Conservation (phyloP, 2,888 invertebrate genomes). For the Tachystola acroxantha region DNA sequence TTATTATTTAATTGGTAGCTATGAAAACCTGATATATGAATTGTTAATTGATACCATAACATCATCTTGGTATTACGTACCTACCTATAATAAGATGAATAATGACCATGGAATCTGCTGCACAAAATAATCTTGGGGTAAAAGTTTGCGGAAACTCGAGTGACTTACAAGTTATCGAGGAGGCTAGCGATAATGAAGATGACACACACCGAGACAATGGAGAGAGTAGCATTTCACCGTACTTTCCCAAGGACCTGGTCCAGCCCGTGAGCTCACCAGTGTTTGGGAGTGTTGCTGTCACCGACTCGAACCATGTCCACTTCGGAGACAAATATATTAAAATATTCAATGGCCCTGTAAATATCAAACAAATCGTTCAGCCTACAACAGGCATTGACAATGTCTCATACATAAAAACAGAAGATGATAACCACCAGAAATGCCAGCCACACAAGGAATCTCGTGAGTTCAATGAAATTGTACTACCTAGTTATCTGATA, state of each 20-base stretch:
- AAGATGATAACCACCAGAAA: slow-evolving; percentile 27
- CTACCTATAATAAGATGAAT: slow-evolving; percentile 40
- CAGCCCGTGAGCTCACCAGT: slow-evolving; percentile 32
- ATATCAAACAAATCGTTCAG: slow-evolving; percentile 85
- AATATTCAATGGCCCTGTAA: slow-evolving; percentile 86
- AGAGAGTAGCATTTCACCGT: slow-evolving; percentile 25
- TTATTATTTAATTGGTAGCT: no score
- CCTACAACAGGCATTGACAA: slow-evolving; percentile 52
- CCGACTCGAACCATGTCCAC: slow-evolving; percentile 84
- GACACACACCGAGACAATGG: slow-evolving; percentile 22
- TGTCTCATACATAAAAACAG: slow-evolving; percentile 41
- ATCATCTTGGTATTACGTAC: no score
- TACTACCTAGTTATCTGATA: no score
- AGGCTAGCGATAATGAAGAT: slow-evolving; percentile 39
- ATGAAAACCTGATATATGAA: no score
- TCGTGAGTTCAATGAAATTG: slow-evolving; percentile 22
- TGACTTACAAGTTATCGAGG: slow-evolving; percentile 50
- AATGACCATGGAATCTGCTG: slow-evolving; percentile 23
- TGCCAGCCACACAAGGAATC: neutral
- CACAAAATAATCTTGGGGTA: slow-evolving; percentile 30
- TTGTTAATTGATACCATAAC: no score
- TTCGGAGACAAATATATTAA: slow-evolving; percentile 85
- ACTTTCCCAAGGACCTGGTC: slow-evolving; percentile 35
- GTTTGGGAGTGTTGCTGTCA: slow-evolving; percentile 80
- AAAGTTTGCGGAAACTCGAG: slow-evolving; percentile 53